phyloP scores from a whole-genome alignment of 2,888 invertebrate genomes.

The Ochropleura plecta region DNA sequence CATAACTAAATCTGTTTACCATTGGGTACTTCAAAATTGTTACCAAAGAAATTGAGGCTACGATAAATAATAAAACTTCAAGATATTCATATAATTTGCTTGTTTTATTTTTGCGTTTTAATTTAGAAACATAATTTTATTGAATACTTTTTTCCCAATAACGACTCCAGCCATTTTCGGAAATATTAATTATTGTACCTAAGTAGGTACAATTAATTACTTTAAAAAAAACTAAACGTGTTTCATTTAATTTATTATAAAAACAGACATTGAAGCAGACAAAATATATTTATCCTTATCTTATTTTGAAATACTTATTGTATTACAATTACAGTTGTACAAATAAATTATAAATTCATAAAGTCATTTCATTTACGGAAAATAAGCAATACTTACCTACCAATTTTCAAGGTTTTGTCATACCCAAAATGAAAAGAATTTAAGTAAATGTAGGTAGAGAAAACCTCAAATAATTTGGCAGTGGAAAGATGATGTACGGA shows the following conservation, averaged over 20 bases:
- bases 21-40: background rate
- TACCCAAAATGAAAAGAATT: background rate
- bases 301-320: background rate
- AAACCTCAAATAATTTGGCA: background rate
- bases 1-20: background rate
- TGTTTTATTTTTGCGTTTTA: background rate
- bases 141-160: background rate
- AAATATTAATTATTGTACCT: background rate
- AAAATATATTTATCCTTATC: background rate
- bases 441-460: background rate
- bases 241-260: background rate
- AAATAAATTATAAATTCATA: slow-evolving; percentile 2
- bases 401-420: background rate
- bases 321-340: background rate
- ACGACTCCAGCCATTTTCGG: too few relatives aligned
- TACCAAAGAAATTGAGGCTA: slow-evolving; percentile 6
- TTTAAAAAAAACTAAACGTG: background rate
- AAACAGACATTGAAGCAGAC: background rate
- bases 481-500: too few relatives aligned
- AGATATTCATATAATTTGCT: background rate
- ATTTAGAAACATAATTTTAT: background rate
- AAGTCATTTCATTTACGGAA: background rate
- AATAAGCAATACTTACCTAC: too few relatives aligned
- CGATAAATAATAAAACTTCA: background rate
- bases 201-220: background rate